A percentile compares a stretch with the other conserved stretches of the same genome.
Evolutionary conservation across 2,888 invertebrate species (phyloP).

Genomic region (Scelioninae gen. 1): DNA sequence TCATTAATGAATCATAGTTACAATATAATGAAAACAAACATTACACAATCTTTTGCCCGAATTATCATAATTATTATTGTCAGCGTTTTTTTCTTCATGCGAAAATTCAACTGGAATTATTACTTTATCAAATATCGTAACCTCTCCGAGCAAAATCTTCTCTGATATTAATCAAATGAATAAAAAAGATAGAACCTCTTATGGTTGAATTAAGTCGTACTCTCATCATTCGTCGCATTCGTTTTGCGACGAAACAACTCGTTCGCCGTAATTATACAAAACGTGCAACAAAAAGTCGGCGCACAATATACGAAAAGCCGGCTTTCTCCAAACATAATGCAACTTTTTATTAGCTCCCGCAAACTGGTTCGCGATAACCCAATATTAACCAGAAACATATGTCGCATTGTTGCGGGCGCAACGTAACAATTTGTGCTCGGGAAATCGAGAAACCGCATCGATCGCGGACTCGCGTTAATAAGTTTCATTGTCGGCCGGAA

Average conservation of each 20-base stretch:
- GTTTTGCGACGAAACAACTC: conserved; percentile 30
- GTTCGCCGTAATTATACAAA: conserved; percentile 44
- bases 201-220: conserved; percentile 13
- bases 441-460: conserved; percentile 43
- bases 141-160: no score
- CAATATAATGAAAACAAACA: no score
- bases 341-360: conserved; percentile 38
- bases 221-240: conserved; percentile 7
- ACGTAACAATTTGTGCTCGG: conserved; percentile 57
- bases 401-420: conserved; percentile 51
- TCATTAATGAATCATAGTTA: no score
- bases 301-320: conserved; percentile 37
- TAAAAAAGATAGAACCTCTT: no score
- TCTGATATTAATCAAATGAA: no score
- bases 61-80: no score
- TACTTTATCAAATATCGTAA: no score
- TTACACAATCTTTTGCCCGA: no score
- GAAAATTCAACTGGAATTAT: no score
- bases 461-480: conserved; percentile 45
- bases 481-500: conserved; percentile 36
- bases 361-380: conserved; percentile 57
- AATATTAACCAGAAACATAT: conserved; percentile 55
- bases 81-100: no score
- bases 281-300: conserved; percentile 39
- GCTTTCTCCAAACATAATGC: conserved; percentile 53